Base-by-base conservation (phyloP, 2,797 vertebrate genomes). In the Dendrocincla fuliginosa region DNA sequence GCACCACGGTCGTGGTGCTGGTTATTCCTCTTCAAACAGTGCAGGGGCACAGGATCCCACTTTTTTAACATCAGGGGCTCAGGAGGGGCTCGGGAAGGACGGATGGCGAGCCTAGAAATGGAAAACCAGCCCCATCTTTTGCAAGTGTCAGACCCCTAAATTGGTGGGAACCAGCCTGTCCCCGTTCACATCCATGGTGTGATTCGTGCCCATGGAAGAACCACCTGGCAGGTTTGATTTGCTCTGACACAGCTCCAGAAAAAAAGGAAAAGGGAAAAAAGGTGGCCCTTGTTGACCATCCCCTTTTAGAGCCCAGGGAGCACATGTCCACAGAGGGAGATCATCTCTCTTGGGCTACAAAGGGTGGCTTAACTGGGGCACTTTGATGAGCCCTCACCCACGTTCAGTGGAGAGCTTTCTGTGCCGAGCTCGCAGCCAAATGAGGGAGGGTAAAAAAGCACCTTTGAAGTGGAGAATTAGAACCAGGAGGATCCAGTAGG, bases 381-480 rank as follows among this genome's bases (percentile, higher is more conserved):
- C 85, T 92, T 95, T 17, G 67, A 76, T 53, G 59, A 93, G 74
- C 68, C 53, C 47, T 79, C 73, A 68, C 75, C 91, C 82, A 83
- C 22, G 1, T 90, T 84, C 76, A 56, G 30, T 5, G 0, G 0
- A 89, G 90, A 91, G 82, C 61, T 84, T 63, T 84, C 76, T 73
- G 50, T 2, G 4, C 70, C 0, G 6, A 76, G 67, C 78, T 87
- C 32, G 35, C 89, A 76, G 91, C 83, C 85, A 88, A 91, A 76
- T 24, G 77, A 84, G 78, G 70, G 49, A 65, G 61, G 57, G 69
- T 55, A 7, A 53, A 46, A 85, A 92, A 67, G 55, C 35, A 35
- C 80, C 87, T 95, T 84, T 94, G 87, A 95, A 95, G 55, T 86
- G 85, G 91, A 73, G 70, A 90, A 41, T 33, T 24, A 63, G 85